A percentile compares a stretch with the other conserved stretches of the same genome.
Evolutionary conservation across 2,888 invertebrate species (phyloP).

Genomic region (Eilema depressum): DNA sequence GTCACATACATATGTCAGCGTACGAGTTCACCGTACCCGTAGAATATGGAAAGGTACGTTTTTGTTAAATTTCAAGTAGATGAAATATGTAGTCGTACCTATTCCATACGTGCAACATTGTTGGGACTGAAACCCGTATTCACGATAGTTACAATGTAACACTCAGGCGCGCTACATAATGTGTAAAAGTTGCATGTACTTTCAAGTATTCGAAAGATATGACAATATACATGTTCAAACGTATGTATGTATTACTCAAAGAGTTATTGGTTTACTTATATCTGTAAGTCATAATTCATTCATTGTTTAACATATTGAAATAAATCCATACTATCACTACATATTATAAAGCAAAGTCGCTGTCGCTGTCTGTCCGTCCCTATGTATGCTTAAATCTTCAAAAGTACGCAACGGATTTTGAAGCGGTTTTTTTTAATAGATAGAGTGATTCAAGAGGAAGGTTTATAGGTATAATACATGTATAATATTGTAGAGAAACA

Average conservation of each 20-base stretch:
- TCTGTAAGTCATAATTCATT: not conserved
- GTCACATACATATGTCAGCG: not conserved
- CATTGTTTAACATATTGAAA: no score
- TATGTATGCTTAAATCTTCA: no score
- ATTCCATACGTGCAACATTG: not conserved
- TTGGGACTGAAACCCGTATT: not conserved
- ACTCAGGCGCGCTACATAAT: not conserved
- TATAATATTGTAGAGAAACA: no score
- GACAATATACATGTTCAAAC: slow-evolving; percentile 4
- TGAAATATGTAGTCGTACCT: slow-evolving; percentile 1
- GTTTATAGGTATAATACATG: no score
- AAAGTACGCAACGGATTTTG: no score
- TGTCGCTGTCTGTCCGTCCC: no score
- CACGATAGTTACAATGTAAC: not conserved
- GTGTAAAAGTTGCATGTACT: not conserved
- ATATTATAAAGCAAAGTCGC: no score
- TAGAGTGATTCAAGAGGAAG: no score
- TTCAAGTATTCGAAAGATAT: slow-evolving; percentile 4
- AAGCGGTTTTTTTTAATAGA: no score
- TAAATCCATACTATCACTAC: no score
- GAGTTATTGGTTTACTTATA: not conserved
- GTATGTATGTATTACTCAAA: not conserved
- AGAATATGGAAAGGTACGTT: not conserved
- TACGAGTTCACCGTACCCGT: not conserved
- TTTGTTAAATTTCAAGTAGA: slow-evolving; percentile 4